A percentile compares a stretch with the other conserved stretches of the same genome.
phyloP scores from a whole-genome alignment of 2,113 vertebrate genomes.

The Odocoileus hemionus region DNA sequence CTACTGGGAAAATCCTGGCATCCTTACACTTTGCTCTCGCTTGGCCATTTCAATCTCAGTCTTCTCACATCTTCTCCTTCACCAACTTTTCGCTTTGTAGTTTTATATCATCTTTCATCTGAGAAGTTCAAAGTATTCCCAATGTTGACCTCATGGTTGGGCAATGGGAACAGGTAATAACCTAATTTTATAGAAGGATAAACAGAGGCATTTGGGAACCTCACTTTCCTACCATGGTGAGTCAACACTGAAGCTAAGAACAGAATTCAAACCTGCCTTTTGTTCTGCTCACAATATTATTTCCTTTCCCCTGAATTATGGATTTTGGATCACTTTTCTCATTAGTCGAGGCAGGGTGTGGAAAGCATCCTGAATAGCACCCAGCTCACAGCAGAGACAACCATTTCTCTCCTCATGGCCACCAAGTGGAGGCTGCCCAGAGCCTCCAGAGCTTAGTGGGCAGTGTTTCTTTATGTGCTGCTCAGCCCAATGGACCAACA shows the following conservation, averaged over 20 bases:
- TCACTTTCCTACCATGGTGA: not conserved
- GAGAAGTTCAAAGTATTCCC: conserved; percentile 36
- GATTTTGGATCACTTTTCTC: not conserved
- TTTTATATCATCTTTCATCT: conserved; percentile 58
- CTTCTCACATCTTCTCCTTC: not conserved
- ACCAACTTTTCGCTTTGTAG: conserved; percentile 23
- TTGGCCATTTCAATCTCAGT: not conserved
- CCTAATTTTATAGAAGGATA: conserved; percentile 30
- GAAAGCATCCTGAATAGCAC: not conserved
- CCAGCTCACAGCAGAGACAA: not conserved
- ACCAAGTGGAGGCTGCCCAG: not conserved
- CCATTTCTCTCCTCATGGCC: not conserved
- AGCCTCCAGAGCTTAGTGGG: not conserved
- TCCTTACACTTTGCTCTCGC: not conserved
- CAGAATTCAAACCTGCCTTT: not conserved
- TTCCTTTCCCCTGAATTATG: not conserved
- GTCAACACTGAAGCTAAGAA: not conserved
- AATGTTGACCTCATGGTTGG: not conserved
- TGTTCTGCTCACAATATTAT: not conserved
- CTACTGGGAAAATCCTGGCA: not conserved
- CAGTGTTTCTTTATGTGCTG: not conserved
- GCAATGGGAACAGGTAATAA: conserved; percentile 9
- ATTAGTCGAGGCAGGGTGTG: not conserved
- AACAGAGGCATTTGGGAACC: not conserved
- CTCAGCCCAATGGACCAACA: not conserved